Conservation (phyloP, 2,113 vertebrate species). For the Polypterus senegalus region DNA sequence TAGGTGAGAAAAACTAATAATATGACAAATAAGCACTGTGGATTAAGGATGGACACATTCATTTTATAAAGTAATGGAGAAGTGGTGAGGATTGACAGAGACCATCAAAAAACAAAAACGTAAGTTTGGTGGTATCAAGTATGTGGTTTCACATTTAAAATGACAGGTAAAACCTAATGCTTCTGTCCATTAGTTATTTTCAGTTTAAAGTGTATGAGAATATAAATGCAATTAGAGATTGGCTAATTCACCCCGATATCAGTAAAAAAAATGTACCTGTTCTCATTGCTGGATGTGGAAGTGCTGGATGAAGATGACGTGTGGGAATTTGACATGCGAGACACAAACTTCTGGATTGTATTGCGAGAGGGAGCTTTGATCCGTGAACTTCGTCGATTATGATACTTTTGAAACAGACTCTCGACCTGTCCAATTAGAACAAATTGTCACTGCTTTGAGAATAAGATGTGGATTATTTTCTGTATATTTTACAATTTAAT, state of each 20-base stretch:
- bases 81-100: background rate
- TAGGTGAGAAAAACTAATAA: too few species aligned
- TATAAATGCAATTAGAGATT: background rate
- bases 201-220: too few species aligned
- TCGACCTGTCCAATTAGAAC: constrained; percentile 54
- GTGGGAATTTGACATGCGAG: constrained; percentile 81
- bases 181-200: too few species aligned
- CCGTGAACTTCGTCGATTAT: constrained; percentile 76
- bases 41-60: too few species aligned
- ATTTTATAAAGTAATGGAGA: too few species aligned
- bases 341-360: constrained; percentile 89
- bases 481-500: too few species aligned
- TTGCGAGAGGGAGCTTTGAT: constrained; percentile 86
- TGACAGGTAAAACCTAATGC: too few species aligned
- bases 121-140: background rate
- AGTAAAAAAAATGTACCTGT: constrained; percentile 57
- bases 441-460: background rate
- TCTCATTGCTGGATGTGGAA: constrained; percentile 75
- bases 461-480: too few species aligned
- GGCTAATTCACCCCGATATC: background rate
- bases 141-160: too few species aligned
- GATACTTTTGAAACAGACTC: constrained; percentile 88
- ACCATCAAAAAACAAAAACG: background rate
- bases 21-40: too few species aligned
- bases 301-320: constrained; percentile 68